Percentiles rank a stretch among this genome's conserved stretches.
phyloP scores from a whole-genome alignment of 2,113 vertebrate species.

The Mola mola region DNA sequence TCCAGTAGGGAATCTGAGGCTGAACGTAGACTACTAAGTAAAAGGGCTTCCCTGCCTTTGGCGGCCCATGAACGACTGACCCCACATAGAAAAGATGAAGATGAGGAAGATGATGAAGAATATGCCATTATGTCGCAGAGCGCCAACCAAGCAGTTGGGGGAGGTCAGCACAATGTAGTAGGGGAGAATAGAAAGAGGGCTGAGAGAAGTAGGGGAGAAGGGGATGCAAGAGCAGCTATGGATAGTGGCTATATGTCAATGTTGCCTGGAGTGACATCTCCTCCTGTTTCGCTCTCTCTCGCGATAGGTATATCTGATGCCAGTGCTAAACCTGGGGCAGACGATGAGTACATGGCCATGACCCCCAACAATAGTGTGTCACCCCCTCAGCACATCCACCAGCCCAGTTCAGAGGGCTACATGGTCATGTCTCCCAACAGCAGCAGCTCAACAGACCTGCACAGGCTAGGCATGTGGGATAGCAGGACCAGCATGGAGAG shows the following conservation, averaged over 20 bases:
- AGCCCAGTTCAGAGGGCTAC: slow-evolving; percentile 80
- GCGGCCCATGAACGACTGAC: slow-evolving; percentile 71
- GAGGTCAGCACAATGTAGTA: slow-evolving; percentile 45
- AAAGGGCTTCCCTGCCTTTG: slow-evolving; percentile 80
- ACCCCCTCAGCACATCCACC: slow-evolving; percentile 78
- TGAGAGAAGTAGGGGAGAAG: slow-evolving; percentile 59
- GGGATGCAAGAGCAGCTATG: slow-evolving; percentile 30
- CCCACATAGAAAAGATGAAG: slow-evolving; percentile 72
- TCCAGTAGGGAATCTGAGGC: slow-evolving; percentile 79
- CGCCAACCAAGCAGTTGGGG: slow-evolving; percentile 49
- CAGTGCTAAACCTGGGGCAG: slow-evolving; percentile 59
- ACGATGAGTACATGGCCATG: slow-evolving; percentile 85
- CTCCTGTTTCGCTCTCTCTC: slow-evolving; percentile 76
- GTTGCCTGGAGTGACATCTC: slow-evolving; percentile 81
- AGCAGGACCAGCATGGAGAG: slow-evolving; percentile 76
- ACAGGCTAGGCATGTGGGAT: slow-evolving; percentile 72
- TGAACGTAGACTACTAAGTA: slow-evolving; percentile 78
- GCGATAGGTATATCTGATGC: slow-evolving; percentile 71
- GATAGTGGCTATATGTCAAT: slow-evolving; percentile 84
- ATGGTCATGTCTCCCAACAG: slow-evolving; percentile 85
- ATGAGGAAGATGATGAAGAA: slow-evolving; percentile 78
- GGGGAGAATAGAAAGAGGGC: slow-evolving; percentile 63
- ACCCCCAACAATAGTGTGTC: slow-evolving; percentile 80
- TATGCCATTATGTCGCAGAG: slow-evolving; percentile 77
- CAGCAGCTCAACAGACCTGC: slow-evolving; percentile 82